A percentile compares a stretch with the other conserved stretches of the same genome.
Evolutionary conservation across 2,888 invertebrate species (phyloP).

Genomic region (Cactoblastis cactorum): DNA sequence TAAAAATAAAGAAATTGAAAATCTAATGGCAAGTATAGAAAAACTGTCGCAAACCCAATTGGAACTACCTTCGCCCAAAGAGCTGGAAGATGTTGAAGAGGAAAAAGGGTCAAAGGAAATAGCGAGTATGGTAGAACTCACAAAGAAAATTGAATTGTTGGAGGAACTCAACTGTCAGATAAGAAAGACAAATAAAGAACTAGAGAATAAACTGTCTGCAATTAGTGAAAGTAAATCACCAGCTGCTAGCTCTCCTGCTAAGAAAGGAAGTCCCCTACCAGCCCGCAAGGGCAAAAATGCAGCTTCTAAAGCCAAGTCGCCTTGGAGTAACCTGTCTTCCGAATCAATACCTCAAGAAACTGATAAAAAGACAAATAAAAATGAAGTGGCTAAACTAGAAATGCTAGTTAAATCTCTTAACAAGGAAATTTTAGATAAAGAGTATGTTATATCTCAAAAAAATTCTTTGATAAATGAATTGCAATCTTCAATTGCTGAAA

Average conservation of each 20-base stretch:
- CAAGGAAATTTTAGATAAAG: constrained; percentile 71
- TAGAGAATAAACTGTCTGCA: constrained; percentile 70
- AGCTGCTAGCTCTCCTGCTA: constrained; percentile 41
- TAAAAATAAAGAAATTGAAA: constrained; percentile 62
- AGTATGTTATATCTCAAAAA: constrained; percentile 62
- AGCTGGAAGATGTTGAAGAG: constrained; percentile 65
- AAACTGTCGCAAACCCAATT: constrained; percentile 31
- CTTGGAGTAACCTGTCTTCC: constrained; percentile 64
- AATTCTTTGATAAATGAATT: constrained; percentile 63
- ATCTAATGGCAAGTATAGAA: constrained; percentile 53
- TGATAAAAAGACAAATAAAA: constrained; percentile 57
- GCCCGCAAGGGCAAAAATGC: constrained; percentile 62
- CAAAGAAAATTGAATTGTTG: constrained; percentile 73
- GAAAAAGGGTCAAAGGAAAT: constrained; percentile 80
- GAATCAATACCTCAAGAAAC: constrained; percentile 58
- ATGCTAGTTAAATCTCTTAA: constrained; percentile 64
- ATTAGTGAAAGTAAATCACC: constrained; percentile 46
- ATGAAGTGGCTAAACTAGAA: constrained; percentile 57
- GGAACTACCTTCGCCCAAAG: constrained; percentile 33
- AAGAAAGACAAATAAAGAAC: constrained; percentile 72
- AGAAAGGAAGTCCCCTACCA: constrained; percentile 63
- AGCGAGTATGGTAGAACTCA: constrained; percentile 59
- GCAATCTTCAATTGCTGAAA: constrained; percentile 31
- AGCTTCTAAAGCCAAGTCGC: constrained; percentile 64
- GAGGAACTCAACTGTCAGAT: constrained; percentile 75